phyloP scores from a whole-genome alignment of 1,140 invertebrate species.

The Drosophila azteca region DNA sequence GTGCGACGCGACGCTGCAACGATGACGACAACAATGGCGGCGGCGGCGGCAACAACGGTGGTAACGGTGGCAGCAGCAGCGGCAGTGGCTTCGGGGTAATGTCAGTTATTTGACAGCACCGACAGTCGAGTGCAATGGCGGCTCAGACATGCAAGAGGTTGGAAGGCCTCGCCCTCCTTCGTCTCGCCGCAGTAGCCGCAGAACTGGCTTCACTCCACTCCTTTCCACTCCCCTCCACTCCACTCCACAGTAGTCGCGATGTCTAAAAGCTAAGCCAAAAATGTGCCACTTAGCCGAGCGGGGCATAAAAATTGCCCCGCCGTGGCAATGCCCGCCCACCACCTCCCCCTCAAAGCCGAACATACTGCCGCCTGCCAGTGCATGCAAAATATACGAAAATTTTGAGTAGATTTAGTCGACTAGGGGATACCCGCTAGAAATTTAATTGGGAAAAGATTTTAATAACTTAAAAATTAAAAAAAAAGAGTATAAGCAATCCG shows the following conservation, averaged over 20 bases:
- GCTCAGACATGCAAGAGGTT: constrained; percentile 42
- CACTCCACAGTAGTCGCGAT: constrained; percentile 18
- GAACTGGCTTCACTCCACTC: background rate
- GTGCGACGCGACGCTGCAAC: constrained; percentile 57
- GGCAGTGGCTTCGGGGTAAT: constrained; percentile 52
- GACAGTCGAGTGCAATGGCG: constrained; percentile 69
- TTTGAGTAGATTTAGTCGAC: too few species aligned
- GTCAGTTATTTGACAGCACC: constrained; percentile 78
- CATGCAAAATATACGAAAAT: constrained; percentile 41
- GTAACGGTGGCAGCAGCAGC: constrained; percentile 6
- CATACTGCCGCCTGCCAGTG: constrained; percentile 13
- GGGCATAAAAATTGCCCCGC: constrained; percentile 67
- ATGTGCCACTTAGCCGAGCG: constrained; percentile 69
- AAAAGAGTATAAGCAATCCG: too few species aligned
- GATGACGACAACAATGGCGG: constrained; percentile 34
- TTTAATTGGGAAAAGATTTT: too few species aligned
- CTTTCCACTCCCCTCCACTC: accelerated
- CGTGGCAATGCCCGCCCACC: constrained; percentile 8
- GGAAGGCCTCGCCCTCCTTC: constrained; percentile 8
- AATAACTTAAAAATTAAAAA: too few species aligned
- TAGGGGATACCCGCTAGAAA: too few species aligned
- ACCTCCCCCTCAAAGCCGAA: background rate
- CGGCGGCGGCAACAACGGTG: constrained; percentile 49
- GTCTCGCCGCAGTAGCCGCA: constrained; percentile 49
- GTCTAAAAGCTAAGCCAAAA: constrained; percentile 74